phyloP scores from a whole-genome alignment of 2,113 vertebrate species.

The Mus pahari region DNA sequence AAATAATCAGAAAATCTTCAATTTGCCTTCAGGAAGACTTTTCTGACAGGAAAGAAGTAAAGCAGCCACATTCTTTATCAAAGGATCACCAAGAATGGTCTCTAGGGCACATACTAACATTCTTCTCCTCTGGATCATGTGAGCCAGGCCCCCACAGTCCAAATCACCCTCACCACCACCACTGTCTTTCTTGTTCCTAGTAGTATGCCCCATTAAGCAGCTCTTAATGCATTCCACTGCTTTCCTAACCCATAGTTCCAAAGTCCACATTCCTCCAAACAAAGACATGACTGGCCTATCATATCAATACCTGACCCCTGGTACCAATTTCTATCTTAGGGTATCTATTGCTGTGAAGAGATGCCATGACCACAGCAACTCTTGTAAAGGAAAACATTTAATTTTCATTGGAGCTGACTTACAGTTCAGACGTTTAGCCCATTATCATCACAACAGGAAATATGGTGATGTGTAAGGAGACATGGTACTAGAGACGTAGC shows the following conservation, averaged over 20 bases:
- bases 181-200: neutral
- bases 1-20: neutral
- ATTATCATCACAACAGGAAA: neutral
- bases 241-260: neutral
- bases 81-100: neutral
- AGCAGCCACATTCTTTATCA: neutral
- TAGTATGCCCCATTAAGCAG: neutral
- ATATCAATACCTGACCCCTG: neutral
- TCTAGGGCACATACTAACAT: neutral
- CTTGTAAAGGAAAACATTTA: neutral
- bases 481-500: neutral
- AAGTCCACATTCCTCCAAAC: neutral
- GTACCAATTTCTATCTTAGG: neutral
- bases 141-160: neutral
- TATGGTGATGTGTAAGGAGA: neutral
- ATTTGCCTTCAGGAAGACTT: neutral
- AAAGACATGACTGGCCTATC: neutral
- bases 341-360: neutral
- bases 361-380: neutral
- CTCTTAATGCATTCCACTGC: neutral
- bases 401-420: neutral
- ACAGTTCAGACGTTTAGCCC: neutral
- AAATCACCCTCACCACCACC: neutral
- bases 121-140: neutral
- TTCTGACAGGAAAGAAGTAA: neutral